Percentiles rank a stretch among this genome's conserved stretches.
phyloP scores from a whole-genome alignment of 1,140 invertebrate species.

The Lepidotrigona ventralis region DNA sequence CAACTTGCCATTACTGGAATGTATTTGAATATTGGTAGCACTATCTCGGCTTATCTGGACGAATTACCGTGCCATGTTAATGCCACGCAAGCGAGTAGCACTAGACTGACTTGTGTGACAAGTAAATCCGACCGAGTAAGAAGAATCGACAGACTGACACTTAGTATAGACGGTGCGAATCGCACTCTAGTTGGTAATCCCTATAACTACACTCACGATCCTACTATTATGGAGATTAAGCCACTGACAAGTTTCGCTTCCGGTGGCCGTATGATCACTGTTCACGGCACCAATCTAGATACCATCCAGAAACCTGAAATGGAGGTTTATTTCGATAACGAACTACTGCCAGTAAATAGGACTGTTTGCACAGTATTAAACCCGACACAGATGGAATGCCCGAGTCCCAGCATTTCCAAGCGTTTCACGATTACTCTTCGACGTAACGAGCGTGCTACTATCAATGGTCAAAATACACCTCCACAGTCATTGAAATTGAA shows the following conservation, averaged over 20 bases:
- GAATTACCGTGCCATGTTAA: slow-evolving; percentile 94
- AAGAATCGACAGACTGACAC: slow-evolving; percentile 83
- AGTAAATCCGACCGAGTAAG: slow-evolving; percentile 83
- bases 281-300: slow-evolving; percentile 94
- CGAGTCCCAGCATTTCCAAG: slow-evolving; percentile 87
- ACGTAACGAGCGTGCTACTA: slow-evolving; percentile 50
- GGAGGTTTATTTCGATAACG: slow-evolving; percentile 88
- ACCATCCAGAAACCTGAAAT: slow-evolving; percentile 95
- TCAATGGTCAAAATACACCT: slow-evolving; percentile 19
- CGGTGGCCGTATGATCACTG: slow-evolving; percentile 95
- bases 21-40: slow-evolving; percentile 96
- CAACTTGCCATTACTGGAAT: slow-evolving; percentile 93
- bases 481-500: slow-evolving; percentile 69
- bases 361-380: slow-evolving; percentile 93
- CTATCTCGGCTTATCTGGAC: slow-evolving; percentile 92
- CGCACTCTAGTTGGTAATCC: slow-evolving; percentile 85
- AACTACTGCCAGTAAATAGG: slow-evolving; percentile 87
- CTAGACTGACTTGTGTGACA: slow-evolving; percentile 92
- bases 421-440: slow-evolving; percentile 70
- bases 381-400: slow-evolving; percentile 96
- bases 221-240: slow-evolving; percentile 96
- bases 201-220: slow-evolving; percentile 95
- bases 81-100: slow-evolving; percentile 92
- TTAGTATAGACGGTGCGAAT: slow-evolving; percentile 92
- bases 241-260: slow-evolving; percentile 92